These are phyloP conservation scores for Prinia subflava DNA, from an alignment of 2,113 vertebrate species.

Conservation along the genomic window DNA sequence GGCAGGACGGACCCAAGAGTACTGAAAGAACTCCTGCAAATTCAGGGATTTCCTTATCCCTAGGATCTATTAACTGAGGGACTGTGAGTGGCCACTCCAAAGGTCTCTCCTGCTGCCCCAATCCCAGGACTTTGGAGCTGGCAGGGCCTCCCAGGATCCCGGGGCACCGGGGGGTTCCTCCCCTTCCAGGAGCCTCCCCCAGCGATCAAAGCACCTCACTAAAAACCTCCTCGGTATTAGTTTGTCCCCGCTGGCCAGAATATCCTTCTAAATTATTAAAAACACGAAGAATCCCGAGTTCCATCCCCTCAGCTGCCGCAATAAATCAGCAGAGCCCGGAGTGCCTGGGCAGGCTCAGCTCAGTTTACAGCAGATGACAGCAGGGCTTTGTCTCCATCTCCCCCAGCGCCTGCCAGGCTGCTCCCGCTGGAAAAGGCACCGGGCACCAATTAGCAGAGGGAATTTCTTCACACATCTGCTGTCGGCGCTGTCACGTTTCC, in stretches of 20 bases:
- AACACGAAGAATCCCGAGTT: not conserved
- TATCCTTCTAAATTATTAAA: not conserved
- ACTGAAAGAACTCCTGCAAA: not conserved
- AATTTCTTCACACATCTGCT: not conserved
- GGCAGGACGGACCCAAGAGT: not conserved
- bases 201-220: not conserved
- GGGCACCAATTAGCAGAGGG: not conserved
- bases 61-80: fast-evolving
- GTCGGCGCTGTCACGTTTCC: not conserved
- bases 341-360: not conserved
- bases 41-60: not conserved
- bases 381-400: not conserved
- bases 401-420: not conserved
- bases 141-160: fast-evolving
- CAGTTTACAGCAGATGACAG: not conserved
- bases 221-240: fast-evolving
- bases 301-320: slow-evolving; percentile 29
- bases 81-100: not conserved
- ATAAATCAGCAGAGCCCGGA: slow-evolving; percentile 26
- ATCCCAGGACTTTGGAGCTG: not conserved
- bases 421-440: not conserved
- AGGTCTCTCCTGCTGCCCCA: not conserved
- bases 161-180: fast-evolving
- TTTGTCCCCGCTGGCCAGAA: not conserved
- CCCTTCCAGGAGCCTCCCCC: not conserved